phyloP scores from a whole-genome alignment of 2,888 invertebrate genomes.

The Caenorhabditis angaria region DNA sequence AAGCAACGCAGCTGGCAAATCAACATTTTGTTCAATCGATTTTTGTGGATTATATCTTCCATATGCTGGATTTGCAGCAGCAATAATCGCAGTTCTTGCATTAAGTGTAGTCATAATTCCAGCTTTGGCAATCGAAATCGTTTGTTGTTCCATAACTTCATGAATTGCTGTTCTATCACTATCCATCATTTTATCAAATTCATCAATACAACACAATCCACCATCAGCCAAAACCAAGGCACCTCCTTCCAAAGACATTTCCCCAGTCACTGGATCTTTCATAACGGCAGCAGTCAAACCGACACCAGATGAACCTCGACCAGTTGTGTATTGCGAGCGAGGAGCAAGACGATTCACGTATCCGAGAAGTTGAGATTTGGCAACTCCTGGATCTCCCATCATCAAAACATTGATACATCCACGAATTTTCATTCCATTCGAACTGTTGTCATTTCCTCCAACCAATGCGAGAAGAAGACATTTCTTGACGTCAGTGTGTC shows the following conservation, averaged over 20 bases:
- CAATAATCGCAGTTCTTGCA: constrained; percentile 94
- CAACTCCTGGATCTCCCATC: constrained; percentile 99
- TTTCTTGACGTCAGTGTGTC: constrained; percentile 96
- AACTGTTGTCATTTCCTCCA: constrained; percentile 82
- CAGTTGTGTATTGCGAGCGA: constrained; percentile 78
- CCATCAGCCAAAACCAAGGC: constrained; percentile 78
- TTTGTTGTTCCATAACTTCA: constrained; percentile 95
- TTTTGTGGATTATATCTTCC: constrained; percentile 92
- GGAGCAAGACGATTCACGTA: constrained; percentile 93
- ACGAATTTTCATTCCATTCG: constrained; percentile 96
- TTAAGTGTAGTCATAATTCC: constrained; percentile 98
- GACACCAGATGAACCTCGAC: constrained; percentile 76
- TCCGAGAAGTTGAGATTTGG: constrained; percentile 93
- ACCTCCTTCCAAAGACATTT: constrained; percentile 96
- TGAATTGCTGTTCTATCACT: constrained; percentile 92
- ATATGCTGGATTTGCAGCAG: constrained; percentile 98
- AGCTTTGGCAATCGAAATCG: constrained; percentile 98
- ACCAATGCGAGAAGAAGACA: constrained; percentile 90
- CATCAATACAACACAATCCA: constrained; percentile 90
- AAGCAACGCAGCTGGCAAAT: constrained; percentile 93
- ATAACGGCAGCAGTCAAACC: constrained; percentile 97
- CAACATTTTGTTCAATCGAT: constrained; percentile 94
- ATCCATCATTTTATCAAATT: constrained; percentile 99
- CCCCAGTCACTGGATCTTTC: constrained; percentile 95
- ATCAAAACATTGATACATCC: constrained; percentile 90